Evolutionary conservation across 1,140 invertebrate species (phyloP), one percentile per base, ranked within the genome.

Genomic region (Wiebesia pumilae): DNA sequence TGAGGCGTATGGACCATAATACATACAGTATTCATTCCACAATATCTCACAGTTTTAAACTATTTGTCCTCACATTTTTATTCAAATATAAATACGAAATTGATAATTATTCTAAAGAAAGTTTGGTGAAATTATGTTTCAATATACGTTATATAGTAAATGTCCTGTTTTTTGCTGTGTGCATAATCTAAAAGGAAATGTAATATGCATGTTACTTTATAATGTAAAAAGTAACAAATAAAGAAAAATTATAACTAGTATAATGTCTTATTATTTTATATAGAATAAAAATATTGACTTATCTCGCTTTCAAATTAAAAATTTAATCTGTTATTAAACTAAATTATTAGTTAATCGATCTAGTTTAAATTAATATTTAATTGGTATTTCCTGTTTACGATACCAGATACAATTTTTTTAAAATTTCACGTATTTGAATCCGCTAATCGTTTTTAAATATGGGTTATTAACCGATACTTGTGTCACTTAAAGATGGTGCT

Each of bases 21-120:
- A 87, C 78, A 87, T 84, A 75, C 86, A 87, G 83, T 87, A 87
- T 87, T 87, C 86, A 87, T 87, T 87, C 86, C 86, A 62, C 58
- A 87, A 84, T 87, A 84, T 83, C 65, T 83, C 40, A 62, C 54
- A 77, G 35, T 81, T 51, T 86, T 77, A n/a, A 85, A 77, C 47
- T 80, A 80, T 73, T 47, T 69, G 79, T 81, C 58, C 67, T 86
- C 51, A 73, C n/a, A 86, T 65, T 77, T 82, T 86, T 86, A 73
- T 82, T 77, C 35, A 81, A 79, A 73, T 40, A 77, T 75, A 40
- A 73, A 81, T 33, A 43, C 30, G 58, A 81, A 14, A 62, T 81
- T 9, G 30, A 82, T 86, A 35, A 77, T 86, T 81, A 73, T 35
- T 81, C 54, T 14, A 82, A 77, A 86, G 10, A 3, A 79, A 83